These are phyloP conservation scores for Megalopta genalis DNA, from an alignment of 1,140 invertebrate species.

Conservation along the genomic window DNA sequence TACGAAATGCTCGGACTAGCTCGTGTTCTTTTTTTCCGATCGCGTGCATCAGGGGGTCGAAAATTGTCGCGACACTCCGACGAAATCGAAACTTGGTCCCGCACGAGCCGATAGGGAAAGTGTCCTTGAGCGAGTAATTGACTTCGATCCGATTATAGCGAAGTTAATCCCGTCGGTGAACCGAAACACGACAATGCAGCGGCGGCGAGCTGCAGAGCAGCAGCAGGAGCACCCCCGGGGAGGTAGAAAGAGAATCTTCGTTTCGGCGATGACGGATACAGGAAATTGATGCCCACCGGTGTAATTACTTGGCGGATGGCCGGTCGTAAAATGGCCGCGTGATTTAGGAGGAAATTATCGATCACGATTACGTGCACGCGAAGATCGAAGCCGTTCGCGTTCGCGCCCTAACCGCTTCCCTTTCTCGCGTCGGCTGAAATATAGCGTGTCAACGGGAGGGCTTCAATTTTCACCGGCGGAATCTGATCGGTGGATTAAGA, in stretches of 20 bases:
- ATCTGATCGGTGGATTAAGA: background rate
- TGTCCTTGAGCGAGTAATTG: background rate
- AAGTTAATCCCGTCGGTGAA: background rate
- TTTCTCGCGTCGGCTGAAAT: background rate
- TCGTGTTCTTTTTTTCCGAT: too few relatives aligned
- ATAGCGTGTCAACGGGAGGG: background rate
- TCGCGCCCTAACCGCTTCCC: too few relatives aligned
- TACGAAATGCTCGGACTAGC: too few relatives aligned
- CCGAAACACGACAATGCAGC: background rate
- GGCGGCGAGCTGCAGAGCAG: too few relatives aligned
- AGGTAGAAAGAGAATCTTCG: background rate
- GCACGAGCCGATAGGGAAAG: background rate
- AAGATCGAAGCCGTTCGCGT: background rate
- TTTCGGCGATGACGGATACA: background rate
- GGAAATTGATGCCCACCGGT: background rate
- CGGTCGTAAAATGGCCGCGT: background rate
- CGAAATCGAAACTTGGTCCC: too few relatives aligned
- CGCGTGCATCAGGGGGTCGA: too few relatives aligned
- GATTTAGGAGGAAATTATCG: conserved; percentile 26
- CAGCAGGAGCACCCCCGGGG: too few relatives aligned
- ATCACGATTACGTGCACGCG: conserved; percentile 12
- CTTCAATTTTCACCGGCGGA: background rate
- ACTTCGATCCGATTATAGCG: background rate
- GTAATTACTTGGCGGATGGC: background rate
- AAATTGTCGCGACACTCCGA: too few relatives aligned